phyloP scores from a whole-genome alignment of 2,113 vertebrate genomes.

The Petrocephalus microphthalmus region DNA sequence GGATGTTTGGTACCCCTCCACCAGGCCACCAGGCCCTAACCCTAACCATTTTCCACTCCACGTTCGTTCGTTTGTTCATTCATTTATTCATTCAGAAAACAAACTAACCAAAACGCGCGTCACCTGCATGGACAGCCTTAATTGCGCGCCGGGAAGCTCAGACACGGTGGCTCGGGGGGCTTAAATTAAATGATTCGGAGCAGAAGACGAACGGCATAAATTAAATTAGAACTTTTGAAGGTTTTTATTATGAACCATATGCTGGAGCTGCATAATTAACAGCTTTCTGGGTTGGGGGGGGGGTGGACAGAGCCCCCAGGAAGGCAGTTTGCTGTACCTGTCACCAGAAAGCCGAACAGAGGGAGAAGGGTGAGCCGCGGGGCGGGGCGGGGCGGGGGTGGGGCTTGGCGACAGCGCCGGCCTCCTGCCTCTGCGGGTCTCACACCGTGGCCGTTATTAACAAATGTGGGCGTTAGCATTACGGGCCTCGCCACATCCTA shows the following conservation, averaged over 20 bases:
- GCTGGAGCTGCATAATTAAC: slow-evolving; percentile 8
- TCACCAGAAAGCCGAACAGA: background rate
- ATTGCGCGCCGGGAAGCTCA: background rate
- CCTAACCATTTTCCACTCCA: background rate
- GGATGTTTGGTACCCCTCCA: background rate
- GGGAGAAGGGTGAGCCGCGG: background rate
- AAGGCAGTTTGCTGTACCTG: background rate
- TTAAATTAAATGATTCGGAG: background rate
- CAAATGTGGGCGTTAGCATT: background rate
- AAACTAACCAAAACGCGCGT: background rate
- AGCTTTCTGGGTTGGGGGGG: background rate
- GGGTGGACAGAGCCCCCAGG: background rate
- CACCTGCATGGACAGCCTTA: background rate
- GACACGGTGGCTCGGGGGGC: background rate
- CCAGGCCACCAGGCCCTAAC: background rate
- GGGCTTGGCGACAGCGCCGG: background rate
- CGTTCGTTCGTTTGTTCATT: background rate
- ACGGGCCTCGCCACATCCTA: background rate
- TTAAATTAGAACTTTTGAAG: slow-evolving; percentile 19
- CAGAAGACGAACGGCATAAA: slow-evolving; percentile 8
- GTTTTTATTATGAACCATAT: slow-evolving; percentile 7
- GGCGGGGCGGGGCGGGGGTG: no score
- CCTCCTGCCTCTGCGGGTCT: background rate
- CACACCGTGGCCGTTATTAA: background rate
- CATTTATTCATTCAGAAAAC: background rate